Base-by-base conservation (phyloP, 2,113 vertebrate genomes). In the Proteles cristata region DNA sequence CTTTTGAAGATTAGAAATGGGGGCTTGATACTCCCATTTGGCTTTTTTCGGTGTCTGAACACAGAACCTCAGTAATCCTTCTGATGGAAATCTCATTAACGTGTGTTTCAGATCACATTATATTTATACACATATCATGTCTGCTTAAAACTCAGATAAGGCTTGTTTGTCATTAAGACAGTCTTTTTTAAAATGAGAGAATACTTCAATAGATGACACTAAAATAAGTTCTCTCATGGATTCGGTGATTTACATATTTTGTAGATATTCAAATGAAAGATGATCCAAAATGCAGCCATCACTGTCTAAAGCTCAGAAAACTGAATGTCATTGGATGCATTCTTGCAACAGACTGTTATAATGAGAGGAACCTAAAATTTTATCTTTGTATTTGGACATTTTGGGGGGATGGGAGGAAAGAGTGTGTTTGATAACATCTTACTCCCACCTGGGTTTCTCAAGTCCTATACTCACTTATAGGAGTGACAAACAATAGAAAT, bases 91-190 rank as follows among this genome's bases (percentile, higher is more conserved):
- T 98, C 97, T 97, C 89, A 98, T 97, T 98, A 98, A 96, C 91
- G 93, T 97, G 97, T 98, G 28, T 98, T 98, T 98, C 97, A 98
- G 98, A 98, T 98, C 98, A 97, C 87, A 93, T 98, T 98, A 98
- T 97, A 96, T 98, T 98, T 97, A 96, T 96, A 98, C 89, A 98
- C 92, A 80, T 98, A 97, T 85, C 93, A 65, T 98, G 96, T 98
- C 98, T 98, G 93, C 87, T 98, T 98, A 97, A 93, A 98, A 98
- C 96, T 96, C 98, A 98, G 98, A 98, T 98, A 96, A 92, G 96
- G 50, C 76, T 97, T 80, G 76, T 90, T 98, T 98, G 95, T 94
- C 97, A 98, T 97, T 96, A 93, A 97, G 95, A 69, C 19, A 14
- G 53, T 95, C 90, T 92, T 98, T 94, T 98, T 97, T 58, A 96